Conservation (phyloP, 2,113 vertebrate species). For the Danionella cerebrum region DNA sequence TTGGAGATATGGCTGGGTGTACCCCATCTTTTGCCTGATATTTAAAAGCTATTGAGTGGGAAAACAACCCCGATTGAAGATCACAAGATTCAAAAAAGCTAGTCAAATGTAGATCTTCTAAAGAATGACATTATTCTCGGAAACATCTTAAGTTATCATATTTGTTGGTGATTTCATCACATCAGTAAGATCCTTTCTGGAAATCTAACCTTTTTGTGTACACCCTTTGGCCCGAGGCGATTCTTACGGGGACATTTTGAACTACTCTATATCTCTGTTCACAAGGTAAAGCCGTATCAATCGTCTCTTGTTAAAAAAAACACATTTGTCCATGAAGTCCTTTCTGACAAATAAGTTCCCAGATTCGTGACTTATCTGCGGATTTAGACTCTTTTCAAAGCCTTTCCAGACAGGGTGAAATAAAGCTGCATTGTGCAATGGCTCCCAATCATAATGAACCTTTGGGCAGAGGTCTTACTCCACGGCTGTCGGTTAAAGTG, state of each 20-base stretch:
- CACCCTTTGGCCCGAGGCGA: too few species aligned
- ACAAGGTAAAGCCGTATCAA: not conserved
- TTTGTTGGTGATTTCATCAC: too few species aligned
- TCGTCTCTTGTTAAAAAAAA: not conserved
- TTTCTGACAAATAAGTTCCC: not conserved
- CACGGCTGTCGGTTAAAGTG: not conserved
- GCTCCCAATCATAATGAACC: not conserved
- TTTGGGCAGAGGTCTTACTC: not conserved
- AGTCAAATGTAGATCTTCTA: too few species aligned
- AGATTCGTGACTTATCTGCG: not conserved
- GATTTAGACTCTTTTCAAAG: not conserved
- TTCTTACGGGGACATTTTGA: not conserved
- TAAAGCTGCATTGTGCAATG: not conserved
- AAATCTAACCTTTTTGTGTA: too few species aligned
- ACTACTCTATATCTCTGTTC: not conserved
- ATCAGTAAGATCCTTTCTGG: too few species aligned
- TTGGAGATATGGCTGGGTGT: too few species aligned
- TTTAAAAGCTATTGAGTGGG: too few species aligned
- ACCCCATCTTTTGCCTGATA: too few species aligned
- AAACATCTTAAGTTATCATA: too few species aligned
- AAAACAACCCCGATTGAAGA: too few species aligned
- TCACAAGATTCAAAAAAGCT: too few species aligned
- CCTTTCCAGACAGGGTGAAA: not conserved
- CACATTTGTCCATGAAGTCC: not conserved
- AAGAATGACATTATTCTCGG: too few species aligned